Percentiles rank a stretch among this genome's conserved stretches.
Conservation (phyloP, 2,888 invertebrate genomes). For the Cheilosia vernalis region DNA sequence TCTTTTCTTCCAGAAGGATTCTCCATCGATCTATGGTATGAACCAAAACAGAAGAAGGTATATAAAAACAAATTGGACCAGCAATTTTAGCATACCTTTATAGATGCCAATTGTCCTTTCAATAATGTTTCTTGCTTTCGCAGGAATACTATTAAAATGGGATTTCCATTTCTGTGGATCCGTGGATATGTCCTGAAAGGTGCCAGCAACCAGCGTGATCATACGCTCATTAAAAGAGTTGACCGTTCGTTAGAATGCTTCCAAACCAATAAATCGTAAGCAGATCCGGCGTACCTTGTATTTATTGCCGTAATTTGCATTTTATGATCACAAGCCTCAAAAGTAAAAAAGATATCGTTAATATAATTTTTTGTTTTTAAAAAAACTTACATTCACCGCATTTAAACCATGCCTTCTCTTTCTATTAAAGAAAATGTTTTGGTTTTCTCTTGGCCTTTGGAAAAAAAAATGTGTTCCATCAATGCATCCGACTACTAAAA, state of each 20-base stretch:
- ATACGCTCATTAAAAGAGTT: too few species aligned
- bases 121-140: too few species aligned
- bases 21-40: constrained; percentile 7
- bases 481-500: too few species aligned
- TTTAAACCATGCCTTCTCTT: constrained; percentile 3
- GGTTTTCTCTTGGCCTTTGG: constrained; percentile 1
- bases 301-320: constrained; percentile 2
- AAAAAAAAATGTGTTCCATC: not conserved
- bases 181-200: too few species aligned
- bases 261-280: constrained; percentile 10
- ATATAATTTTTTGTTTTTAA: not conserved
- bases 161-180: too few species aligned
- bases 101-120: too few species aligned
- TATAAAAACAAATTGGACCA: too few species aligned
- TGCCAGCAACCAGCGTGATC: too few species aligned
- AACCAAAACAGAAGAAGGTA: constrained; percentile 13
- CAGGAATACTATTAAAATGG: too few species aligned
- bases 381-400: constrained; percentile 1
- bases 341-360: not conserved
- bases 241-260: too few species aligned
- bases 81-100: too few species aligned
- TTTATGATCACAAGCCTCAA: constrained; percentile 15
- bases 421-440: constrained; percentile 1
- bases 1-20: constrained; percentile 4
- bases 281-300: not conserved